Base-by-base conservation (phyloP, 37 sponge, comb jelly and placozoan species). In the Dysidea cf. avara region DNA sequence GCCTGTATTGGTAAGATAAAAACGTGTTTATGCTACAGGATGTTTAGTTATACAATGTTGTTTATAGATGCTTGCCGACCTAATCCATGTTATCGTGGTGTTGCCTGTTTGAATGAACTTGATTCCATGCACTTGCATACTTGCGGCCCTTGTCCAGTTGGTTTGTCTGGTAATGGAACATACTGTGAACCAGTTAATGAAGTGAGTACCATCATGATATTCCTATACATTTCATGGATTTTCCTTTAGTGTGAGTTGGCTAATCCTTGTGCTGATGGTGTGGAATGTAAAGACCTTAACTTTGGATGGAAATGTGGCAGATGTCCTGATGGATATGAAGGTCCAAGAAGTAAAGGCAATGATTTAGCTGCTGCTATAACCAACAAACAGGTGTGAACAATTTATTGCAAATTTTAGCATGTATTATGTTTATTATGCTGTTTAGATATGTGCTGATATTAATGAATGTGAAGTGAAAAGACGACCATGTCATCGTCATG, bases 91-190 rank as follows among this genome's bases (percentile, higher is more conserved):
- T n/a, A n/a, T n/a, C n/a, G n/a, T n/a, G n/a, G n/a, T n/a, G n/a
- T n/a, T n/a, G n/a, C n/a, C n/a, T n/a, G n/a, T n/a, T n/a, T n/a
- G n/a, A n/a, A n/a, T n/a, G n/a, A n/a, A n/a, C n/a, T n/a, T n/a
- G n/a, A n/a, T n/a, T n/a, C n/a, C n/a, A n/a, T n/a, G n/a, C n/a
- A n/a, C n/a, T n/a, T n/a, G n/a, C n/a, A n/a, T n/a, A n/a, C n/a
- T n/a, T 96, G 96, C 80, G 93, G 76, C n/a, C 34, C 69, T 53
- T 96, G 96, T 73, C 96, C 96, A 0, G 28, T 47, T 17, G 94
- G 96, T 2, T 56, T 85, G 54, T 34, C 72, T 2, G 96, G 96
- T 25, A 72, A 92, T 75, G 92, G 92, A 39, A 74, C 18, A 18
- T 53, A 60, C 4, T 92, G 92, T 38, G 54, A 40, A 13, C 40